Evolutionary conservation across 2,113 vertebrate species (phyloP).

Genomic region (Progne subis): DNA sequence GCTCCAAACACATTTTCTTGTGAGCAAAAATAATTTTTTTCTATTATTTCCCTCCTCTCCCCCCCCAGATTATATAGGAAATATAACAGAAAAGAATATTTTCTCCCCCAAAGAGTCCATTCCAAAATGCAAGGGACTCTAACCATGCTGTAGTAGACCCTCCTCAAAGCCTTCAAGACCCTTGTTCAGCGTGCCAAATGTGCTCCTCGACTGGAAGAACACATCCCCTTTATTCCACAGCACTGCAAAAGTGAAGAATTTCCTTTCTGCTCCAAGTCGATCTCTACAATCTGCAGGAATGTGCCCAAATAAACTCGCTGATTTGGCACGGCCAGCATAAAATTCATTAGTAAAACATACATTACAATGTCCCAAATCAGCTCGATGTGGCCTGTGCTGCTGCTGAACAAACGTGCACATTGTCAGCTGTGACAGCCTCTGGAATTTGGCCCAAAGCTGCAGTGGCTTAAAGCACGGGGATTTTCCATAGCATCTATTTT

Average conservation of each 20-base stretch:
- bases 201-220: not conserved
- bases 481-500: slow-evolving; percentile 62
- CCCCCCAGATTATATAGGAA: not conserved
- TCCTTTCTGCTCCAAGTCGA: not conserved
- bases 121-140: not conserved
- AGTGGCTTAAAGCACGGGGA: not conserved
- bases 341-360: slow-evolving; percentile 48
- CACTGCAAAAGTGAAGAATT: not conserved
- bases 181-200: not conserved
- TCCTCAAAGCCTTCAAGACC: not conserved
- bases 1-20: not conserved
- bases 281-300: not conserved
- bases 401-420: slow-evolving; percentile 39
- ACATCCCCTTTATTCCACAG: slow-evolving; percentile 17
- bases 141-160: not conserved
- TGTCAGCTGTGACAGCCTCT: slow-evolving; percentile 51
- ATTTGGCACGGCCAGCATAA: slow-evolving; percentile 13
- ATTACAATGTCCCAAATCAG: slow-evolving; percentile 2
- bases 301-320: slow-evolving; percentile 51
- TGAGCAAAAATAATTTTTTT: not conserved
- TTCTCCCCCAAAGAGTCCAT: not conserved
- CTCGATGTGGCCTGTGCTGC: not conserved
- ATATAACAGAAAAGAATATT: not conserved
- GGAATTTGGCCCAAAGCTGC: slow-evolving; percentile 49
- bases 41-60: not conserved